phyloP scores from a whole-genome alignment of 2,888 invertebrate genomes.

The Iphiclides podalirius region DNA sequence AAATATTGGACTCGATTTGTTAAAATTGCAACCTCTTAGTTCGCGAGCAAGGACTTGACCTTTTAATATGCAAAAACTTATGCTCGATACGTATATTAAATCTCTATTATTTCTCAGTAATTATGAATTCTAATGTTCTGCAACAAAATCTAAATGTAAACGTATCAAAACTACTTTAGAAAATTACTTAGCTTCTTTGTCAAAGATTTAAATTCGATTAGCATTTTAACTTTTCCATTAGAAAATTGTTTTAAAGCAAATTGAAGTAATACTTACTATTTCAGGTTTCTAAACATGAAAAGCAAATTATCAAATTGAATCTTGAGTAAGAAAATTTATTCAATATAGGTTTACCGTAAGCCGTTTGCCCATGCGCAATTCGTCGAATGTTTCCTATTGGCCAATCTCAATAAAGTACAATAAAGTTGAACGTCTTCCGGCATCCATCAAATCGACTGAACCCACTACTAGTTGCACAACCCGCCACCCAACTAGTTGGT shows the following conservation, averaged over 20 bases:
- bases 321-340: slow-evolving; percentile 20
- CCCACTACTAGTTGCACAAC: slow-evolving; percentile 59
- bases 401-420: slow-evolving; percentile 68
- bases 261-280: too few relatives aligned
- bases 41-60: slow-evolving; percentile 55
- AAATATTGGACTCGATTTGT: slow-evolving; percentile 67
- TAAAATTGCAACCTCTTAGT: slow-evolving; percentile 47
- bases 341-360: slow-evolving; percentile 28
- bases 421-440: slow-evolving; percentile 71
- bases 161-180: too few relatives aligned
- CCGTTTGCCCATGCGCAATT: slow-evolving; percentile 45
- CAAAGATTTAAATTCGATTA: too few relatives aligned
- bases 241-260: too few relatives aligned
- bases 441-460: slow-evolving; percentile 59
- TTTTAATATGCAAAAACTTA: slow-evolving; percentile 42
- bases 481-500: slow-evolving; percentile 63
- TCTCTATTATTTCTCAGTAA: too few relatives aligned
- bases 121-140: too few relatives aligned
- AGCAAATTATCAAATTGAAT: slow-evolving; percentile 22
- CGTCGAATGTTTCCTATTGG: slow-evolving; percentile 52
- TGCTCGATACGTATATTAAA: slow-evolving; percentile 11
- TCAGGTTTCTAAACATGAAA: not conserved
- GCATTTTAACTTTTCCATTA: too few relatives aligned
- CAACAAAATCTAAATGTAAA: too few relatives aligned
- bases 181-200: too few relatives aligned